Evolutionary conservation across 2,797 vertebrate species (phyloP).

Genomic region (Salmo trutta): DNA sequence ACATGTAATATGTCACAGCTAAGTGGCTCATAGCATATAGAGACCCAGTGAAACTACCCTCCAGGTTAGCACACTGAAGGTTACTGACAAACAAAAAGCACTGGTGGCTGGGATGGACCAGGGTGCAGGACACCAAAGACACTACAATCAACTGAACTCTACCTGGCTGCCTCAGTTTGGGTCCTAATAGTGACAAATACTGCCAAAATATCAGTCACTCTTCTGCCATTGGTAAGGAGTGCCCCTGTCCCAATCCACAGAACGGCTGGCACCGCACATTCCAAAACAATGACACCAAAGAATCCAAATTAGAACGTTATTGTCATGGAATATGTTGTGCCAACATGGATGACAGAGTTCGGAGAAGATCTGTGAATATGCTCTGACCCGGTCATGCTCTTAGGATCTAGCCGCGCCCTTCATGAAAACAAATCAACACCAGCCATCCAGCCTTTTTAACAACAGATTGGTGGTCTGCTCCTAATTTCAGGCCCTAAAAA

Average conservation of each 20-base stretch:
- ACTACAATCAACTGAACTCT: background rate
- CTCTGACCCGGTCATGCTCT: too few relatives aligned
- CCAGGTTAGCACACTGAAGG: background rate
- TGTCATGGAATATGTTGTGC: background rate
- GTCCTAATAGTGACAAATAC: background rate
- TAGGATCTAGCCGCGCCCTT: too few relatives aligned
- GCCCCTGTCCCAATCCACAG: background rate
- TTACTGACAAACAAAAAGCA: background rate
- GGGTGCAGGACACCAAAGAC: too few relatives aligned
- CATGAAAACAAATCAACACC: too few relatives aligned
- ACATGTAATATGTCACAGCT: constrained; percentile 26
- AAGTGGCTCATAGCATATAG: background rate
- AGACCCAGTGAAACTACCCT: background rate
- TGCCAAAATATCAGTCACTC: background rate
- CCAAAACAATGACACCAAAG: background rate
- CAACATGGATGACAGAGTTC: background rate
- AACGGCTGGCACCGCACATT: background rate
- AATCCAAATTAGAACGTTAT: background rate
- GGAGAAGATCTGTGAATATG: too few relatives aligned
- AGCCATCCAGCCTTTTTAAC: too few relatives aligned
- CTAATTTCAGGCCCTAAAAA: too few relatives aligned
- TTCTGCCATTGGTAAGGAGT: background rate
- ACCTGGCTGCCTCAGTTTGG: background rate
- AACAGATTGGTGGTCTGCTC: too few relatives aligned
- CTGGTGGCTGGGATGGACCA: background rate